Conservation (phyloP, 2,797 vertebrate species). For the Hipposideros larvatus region DNA sequence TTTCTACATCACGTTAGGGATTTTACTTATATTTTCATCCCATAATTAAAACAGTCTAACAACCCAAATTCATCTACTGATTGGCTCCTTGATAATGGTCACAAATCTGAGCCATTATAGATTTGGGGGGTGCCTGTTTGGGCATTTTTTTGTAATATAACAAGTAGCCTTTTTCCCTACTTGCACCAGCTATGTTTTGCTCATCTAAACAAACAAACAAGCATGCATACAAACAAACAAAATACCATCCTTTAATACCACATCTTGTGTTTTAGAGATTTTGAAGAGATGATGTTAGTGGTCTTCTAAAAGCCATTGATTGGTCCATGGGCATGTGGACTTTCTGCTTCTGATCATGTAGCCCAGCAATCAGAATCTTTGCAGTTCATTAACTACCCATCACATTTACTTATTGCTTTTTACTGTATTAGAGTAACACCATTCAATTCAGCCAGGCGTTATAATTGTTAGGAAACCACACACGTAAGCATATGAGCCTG, state of each 20-base stretch:
- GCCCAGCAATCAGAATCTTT: background rate
- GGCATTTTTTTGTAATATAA: background rate
- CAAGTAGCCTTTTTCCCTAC: background rate
- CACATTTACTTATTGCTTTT: constrained; percentile 6
- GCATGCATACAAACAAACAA: background rate
- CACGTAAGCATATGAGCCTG: background rate
- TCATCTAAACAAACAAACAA: background rate
- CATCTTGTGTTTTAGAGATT: background rate
- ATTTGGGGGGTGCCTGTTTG: background rate
- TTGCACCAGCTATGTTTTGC: background rate
- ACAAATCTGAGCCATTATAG: background rate
- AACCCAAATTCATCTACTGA: background rate
- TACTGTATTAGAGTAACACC: background rate
- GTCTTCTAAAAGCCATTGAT: background rate
- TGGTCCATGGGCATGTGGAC: background rate
- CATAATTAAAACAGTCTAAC: background rate
- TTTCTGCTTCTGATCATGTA: background rate
- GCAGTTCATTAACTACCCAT: background rate
- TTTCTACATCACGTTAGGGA: background rate
- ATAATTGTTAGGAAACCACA: background rate
- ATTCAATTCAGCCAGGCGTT: background rate
- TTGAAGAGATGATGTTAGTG: background rate
- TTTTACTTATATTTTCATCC: background rate
- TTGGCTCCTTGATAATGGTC: background rate
- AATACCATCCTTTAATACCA: background rate